Percentiles rank a stretch among this genome's conserved stretches.
phyloP scores from a whole-genome alignment of 2,113 vertebrate genomes.

The Oreochromis niloticus region DNA sequence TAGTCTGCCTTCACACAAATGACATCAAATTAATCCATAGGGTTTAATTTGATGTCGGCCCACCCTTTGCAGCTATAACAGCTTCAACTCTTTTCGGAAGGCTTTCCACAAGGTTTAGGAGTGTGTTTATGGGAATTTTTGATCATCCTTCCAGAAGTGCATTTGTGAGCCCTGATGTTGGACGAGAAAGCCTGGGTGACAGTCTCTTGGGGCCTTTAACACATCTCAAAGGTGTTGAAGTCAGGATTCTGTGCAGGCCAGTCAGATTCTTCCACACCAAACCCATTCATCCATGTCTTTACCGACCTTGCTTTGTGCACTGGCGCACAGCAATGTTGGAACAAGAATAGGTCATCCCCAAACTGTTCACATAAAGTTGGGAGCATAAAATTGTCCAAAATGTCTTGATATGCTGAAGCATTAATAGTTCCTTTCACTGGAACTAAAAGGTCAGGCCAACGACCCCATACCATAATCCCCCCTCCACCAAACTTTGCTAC shows the following conservation, averaged over 20 bases:
- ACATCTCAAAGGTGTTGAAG: background rate
- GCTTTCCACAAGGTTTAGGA: background rate
- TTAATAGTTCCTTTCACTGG: background rate
- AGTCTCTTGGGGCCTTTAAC: background rate
- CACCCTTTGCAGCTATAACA: background rate
- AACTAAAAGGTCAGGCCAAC: background rate
- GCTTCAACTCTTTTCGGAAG: background rate
- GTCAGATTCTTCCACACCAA: background rate
- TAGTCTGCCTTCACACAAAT: background rate
- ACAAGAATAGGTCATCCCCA: background rate
- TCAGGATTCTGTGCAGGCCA: background rate
- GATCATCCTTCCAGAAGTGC: background rate
- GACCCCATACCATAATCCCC: background rate
- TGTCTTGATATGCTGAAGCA: background rate
- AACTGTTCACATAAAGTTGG: background rate
- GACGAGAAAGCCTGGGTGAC: background rate
- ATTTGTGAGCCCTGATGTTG: background rate
- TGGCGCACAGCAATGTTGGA: background rate
- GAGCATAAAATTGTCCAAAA: background rate
- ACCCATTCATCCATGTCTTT: background rate
- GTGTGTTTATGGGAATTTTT: background rate
- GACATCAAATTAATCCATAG: background rate
- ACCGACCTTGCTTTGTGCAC: background rate
- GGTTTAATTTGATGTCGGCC: background rate
- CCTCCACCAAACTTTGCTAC: background rate